Evolutionary conservation across 1,140 invertebrate species (phyloP), one percentile per base, ranked within the genome.

Genomic region (Heliothis subflexa): DNA sequence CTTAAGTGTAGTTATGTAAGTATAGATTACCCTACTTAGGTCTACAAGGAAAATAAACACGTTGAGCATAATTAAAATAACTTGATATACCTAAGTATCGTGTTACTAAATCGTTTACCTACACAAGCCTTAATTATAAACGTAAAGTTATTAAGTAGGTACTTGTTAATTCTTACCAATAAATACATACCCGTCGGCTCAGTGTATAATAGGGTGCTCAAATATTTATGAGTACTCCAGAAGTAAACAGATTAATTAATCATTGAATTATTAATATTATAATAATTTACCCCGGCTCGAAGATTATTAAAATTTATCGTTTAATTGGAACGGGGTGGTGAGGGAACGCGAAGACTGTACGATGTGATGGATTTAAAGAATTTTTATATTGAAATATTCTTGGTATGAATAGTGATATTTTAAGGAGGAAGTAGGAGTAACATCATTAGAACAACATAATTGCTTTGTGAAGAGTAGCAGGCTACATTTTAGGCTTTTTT

Each of bases 171-270:
- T 40, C 33, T 40, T 61, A 11, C 14, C 62, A 66, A 66, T 18
- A 50, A 68, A 50, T 50, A 68, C 45, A 68, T 18, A 16, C 16
- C 21, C 49, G 49, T 68, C 18, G 16, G 45, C 47, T 21, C 16
- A 14, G 11, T 21, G 45, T 50, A 50, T 68, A 68, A 49, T 50
- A 25, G 49, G 12, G 16, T 49, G 7, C 64, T 68, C 11, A 68
- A 68, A 68, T 68, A 68, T 68, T 68, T 47, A 50, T 66, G 49
- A 49, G 18, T 50, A 68, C 49, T 68, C 12, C 21, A 13, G 21
- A 3, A 14, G 45, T 68, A 68, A 68, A 18, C 18, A 50, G 64
- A 68, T 68, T 68, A 68, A 25, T 45, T 68, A 68, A 68, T 50
- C 18, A 49, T 50, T 66, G 62, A 47, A 68, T 66, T 66, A 66